phyloP scores from a whole-genome alignment of 2,888 invertebrate genomes.

The Agrotis puta region DNA sequence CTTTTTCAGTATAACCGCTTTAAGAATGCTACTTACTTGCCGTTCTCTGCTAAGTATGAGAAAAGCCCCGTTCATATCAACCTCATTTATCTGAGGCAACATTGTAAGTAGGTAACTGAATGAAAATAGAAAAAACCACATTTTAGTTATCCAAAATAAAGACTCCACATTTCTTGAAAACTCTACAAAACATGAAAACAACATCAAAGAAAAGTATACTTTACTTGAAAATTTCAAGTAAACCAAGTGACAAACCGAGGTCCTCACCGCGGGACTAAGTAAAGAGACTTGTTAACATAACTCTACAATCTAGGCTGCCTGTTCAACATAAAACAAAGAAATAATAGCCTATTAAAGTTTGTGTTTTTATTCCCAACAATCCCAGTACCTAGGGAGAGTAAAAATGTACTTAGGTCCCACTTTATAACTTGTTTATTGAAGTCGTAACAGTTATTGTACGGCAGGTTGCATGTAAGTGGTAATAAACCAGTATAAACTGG shows the following conservation, averaged over 20 bases:
- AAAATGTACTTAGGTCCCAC: conserved; percentile 23
- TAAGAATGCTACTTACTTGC: not conserved
- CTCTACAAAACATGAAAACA: conserved; percentile 16
- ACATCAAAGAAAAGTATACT: conserved; percentile 25
- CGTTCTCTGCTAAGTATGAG: not conserved
- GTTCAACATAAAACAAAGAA: conserved; percentile 50
- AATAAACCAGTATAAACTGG: not conserved
- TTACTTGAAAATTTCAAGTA: conserved; percentile 31
- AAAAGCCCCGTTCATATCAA: not conserved
- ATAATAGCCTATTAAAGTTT: conserved; percentile 61
- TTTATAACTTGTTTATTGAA: conserved; percentile 22
- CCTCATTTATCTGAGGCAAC: too few relatives aligned
- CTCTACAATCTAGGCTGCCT: conserved; percentile 60
- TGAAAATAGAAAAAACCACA: not conserved
- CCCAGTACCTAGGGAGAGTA: conserved; percentile 8
- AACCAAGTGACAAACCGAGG: conserved; percentile 39
- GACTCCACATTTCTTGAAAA: not conserved
- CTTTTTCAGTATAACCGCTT: not conserved
- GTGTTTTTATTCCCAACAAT: conserved; percentile 38
- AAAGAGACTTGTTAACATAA: conserved; percentile 68
- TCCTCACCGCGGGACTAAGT: conserved; percentile 55
- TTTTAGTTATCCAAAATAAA: not conserved
- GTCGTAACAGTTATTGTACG: conserved; percentile 1
- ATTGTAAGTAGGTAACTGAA: too few relatives aligned
- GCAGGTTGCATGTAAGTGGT: not conserved